Percentiles rank a stretch among this genome's conserved stretches.
phyloP scores from a whole-genome alignment of 2,797 vertebrate genomes.

The Odontamblyopus rebecca region DNA sequence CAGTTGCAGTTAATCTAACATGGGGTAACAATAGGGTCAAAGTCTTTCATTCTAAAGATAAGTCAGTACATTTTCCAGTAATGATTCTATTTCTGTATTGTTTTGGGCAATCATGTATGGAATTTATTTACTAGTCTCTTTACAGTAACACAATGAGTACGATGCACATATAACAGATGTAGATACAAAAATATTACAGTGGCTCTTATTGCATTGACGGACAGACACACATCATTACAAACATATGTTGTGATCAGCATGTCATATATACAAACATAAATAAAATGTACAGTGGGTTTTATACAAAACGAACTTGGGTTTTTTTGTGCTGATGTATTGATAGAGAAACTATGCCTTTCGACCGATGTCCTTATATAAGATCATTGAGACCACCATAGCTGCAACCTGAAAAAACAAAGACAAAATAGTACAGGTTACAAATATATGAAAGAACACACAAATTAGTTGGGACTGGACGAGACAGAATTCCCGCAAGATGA shows the following conservation, averaged over 20 bases:
- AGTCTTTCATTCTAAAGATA: neutral
- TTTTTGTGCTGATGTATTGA: neutral
- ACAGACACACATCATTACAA: slow-evolving; percentile 2
- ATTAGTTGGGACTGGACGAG: too few species aligned
- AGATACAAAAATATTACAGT: neutral
- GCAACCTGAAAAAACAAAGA: slow-evolving; percentile 62
- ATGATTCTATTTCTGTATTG: neutral
- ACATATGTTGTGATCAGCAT: neutral
- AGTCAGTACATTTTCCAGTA: neutral
- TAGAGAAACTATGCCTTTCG: neutral
- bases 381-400: slow-evolving; percentile 76
- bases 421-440: neutral
- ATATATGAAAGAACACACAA: neutral
- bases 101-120: neutral
- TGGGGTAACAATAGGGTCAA: neutral
- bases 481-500: too few species aligned
- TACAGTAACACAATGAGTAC: neutral
- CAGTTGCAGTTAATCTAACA: neutral
- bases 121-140: too few species aligned
- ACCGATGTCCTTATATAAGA: slow-evolving; percentile 61
- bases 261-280: slow-evolving; percentile 6
- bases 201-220: neutral
- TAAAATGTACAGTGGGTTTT: slow-evolving; percentile 6
- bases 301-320: neutral
- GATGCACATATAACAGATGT: neutral